Evolutionary conservation across 2,888 invertebrate species (phyloP), one percentile per base, ranked within the genome.

Genomic region (Heliconius aoede): DNA sequence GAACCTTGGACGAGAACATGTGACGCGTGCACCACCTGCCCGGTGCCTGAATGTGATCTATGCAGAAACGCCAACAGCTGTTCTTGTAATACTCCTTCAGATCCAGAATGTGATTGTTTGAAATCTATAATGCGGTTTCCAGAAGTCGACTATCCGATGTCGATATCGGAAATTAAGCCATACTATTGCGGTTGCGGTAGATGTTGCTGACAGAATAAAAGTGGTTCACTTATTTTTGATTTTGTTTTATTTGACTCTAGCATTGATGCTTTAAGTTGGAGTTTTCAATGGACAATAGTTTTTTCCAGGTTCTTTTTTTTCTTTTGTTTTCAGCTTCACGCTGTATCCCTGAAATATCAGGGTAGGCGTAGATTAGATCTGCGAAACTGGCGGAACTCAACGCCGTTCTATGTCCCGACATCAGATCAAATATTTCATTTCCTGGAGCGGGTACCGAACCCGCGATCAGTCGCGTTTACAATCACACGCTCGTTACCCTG

Each of bases 91-190:
- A n/a, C 69, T 28, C 26, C 21, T 46, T 55, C 8, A 4, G 79
- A 79, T 30, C 72, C 74, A 9, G 77, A 83, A 7, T 84, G 85
- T 62, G 78, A 79, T 8, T 81, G 81, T 11, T 77, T 77, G 67
- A 83, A 84, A 40, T 78, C 84, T 0, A 82, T 83, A 0, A 80
- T 89, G 3, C 88, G 89, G 76, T 92, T 87, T 80, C 91, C 92
- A 0, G 90, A 91, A 77, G 91, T 91, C 0, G 86, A 86, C 18
- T 92, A 91, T 68, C 91, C 92, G 0, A 71, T 83, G 4, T 81
- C 85, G 1, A 80, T 84, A 0, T 60, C 85, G 4, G 89, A 89
- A 11, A 82, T 87, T 40, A 84, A 84, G 4, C 90, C 90, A 0
- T 89, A 72, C 4, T 58, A 64, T 58, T 55, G 64, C 40, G 71